These are phyloP conservation scores for Linnaemya vulpina DNA, from an alignment of 2,888 invertebrate genomes.

Conservation along the genomic window DNA sequence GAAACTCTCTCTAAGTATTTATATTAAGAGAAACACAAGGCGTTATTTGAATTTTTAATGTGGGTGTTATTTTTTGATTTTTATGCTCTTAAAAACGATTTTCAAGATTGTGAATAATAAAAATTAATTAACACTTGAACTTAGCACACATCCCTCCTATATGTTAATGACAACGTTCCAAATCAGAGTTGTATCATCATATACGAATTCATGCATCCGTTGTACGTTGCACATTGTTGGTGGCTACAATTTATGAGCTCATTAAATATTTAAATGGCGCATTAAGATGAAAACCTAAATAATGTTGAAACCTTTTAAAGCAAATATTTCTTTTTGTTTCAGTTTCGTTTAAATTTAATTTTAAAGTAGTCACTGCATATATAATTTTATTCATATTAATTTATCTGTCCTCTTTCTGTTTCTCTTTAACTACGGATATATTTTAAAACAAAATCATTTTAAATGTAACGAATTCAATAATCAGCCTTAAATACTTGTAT, in stretches of 20 bases:
- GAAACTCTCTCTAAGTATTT: no score
- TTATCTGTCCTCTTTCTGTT: neutral
- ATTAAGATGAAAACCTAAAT: slow-evolving; percentile 61
- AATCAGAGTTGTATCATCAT: slow-evolving; percentile 30
- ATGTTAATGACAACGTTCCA: slow-evolving; percentile 11
- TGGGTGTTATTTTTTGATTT: no score
- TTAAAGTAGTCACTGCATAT: slow-evolving; percentile 61
- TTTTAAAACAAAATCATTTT: slow-evolving; percentile 46
- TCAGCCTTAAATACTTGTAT: slow-evolving; percentile 48
- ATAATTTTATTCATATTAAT: slow-evolving; percentile 46
- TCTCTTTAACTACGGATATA: slow-evolving; percentile 1
- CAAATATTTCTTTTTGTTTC: slow-evolving; percentile 29
- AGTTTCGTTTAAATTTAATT: slow-evolving; percentile 34
- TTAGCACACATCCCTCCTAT: slow-evolving; percentile 19
- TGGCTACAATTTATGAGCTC: slow-evolving; percentile 71
- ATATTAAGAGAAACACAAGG: no score
- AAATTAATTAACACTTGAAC: neutral
- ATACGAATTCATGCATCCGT: neutral
- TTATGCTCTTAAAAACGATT: no score
- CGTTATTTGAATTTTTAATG: no score
- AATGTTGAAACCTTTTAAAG: slow-evolving; percentile 48
- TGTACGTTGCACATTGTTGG: slow-evolving; percentile 28
- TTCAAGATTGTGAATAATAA: no score
- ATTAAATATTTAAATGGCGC: slow-evolving; percentile 73
- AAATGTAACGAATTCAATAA: slow-evolving; percentile 54